Percentiles rank a stretch among this genome's conserved stretches.
Conservation (phyloP, 37 sponge, comb jelly and placozoan genomes). For the Oscarella lobularis region DNA sequence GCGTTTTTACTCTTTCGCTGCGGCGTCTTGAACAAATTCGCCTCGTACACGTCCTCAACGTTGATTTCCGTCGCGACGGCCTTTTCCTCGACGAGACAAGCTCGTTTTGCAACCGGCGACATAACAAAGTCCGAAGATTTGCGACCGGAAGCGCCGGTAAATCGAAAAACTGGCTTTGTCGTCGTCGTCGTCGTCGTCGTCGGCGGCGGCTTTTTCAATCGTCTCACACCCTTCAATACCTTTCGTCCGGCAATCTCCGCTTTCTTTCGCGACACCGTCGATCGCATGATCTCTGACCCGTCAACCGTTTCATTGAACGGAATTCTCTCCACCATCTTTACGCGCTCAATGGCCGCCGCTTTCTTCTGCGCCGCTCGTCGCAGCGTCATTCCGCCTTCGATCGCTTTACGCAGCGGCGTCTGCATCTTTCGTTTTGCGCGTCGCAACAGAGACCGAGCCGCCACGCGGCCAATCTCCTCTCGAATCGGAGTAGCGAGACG, state of each 20-base stretch:
- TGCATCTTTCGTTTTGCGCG: constrained; percentile 36
- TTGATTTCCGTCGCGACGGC: neutral
- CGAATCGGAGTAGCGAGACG: constrained; percentile 38
- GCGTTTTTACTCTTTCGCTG: too few species aligned
- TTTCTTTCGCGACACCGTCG: neutral
- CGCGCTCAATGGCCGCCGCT: neutral
- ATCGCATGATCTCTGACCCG: neutral
- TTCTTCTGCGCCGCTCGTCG: neutral
- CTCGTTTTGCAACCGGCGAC: neutral
- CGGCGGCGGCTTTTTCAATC: neutral
- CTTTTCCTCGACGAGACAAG: neutral
- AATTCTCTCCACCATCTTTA: neutral
- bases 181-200: neutral
- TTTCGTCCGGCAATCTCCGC: too few species aligned
- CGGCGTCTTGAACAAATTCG: neutral
- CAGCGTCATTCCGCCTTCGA: constrained; percentile 4
- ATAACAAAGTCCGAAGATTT: neutral
- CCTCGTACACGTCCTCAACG: neutral
- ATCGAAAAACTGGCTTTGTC: neutral
- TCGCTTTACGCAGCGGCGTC: constrained; percentile 37
- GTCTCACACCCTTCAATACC: too few species aligned
- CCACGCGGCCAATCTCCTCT: constrained; percentile 27
- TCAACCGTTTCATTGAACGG: neutral
- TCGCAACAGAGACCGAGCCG: constrained; percentile 23
- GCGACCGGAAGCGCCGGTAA: neutral